Base-by-base conservation (phyloP, 64 coral and sea anemone genomes). In the Porites australiensis region DNA sequence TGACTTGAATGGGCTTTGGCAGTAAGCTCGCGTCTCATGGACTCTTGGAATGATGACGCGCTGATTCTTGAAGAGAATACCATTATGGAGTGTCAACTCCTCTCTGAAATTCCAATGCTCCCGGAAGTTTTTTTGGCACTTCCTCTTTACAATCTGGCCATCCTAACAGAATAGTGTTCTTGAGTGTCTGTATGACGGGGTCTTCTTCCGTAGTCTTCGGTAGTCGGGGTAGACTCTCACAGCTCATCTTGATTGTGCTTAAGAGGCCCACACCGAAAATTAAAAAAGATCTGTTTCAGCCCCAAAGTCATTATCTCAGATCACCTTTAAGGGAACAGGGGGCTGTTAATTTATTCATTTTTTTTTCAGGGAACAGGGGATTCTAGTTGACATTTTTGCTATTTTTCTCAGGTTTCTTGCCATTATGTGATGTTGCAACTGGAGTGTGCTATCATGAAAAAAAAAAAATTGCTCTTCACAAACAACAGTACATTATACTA, bases 101-200 rank as follows among this genome's bases (percentile, higher is more conserved):
- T 94, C 92, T 73, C 76, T 44, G 77, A 67, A 94, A 50, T 88
- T 88, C 92, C 86, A 82, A 18, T 89, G 82, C 13, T 88, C 77
- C 44, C 74, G 43, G 14, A 88, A 50, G 2, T 12, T 10, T 8
- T 62, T 13, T 61, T 5, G 69, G 52, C 15, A 64, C 86, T 75
- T 88, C 13, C 19, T 88, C 53, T 15, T 58, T 62, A 52, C 2
- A 21, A 3, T 88, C 71, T n/a, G 86, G 87, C 71, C 87, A 89
- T 54, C 87, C 87, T 14, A 76, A 8, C 53, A 88, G 86, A 27
- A 88, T 77, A 23, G 71, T 88, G 13, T 16, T 49, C 57, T 88
- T 88, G 16, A 88, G 86, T 5, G 70, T 57, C 22, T 88, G 86
- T 72, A 88, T 61, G 18, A 60, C 53, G 13, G 49, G 70, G 57